These are phyloP conservation scores for Brachystomella parvula DNA, from an alignment of 1,140 invertebrate species.

Conservation along the genomic window DNA sequence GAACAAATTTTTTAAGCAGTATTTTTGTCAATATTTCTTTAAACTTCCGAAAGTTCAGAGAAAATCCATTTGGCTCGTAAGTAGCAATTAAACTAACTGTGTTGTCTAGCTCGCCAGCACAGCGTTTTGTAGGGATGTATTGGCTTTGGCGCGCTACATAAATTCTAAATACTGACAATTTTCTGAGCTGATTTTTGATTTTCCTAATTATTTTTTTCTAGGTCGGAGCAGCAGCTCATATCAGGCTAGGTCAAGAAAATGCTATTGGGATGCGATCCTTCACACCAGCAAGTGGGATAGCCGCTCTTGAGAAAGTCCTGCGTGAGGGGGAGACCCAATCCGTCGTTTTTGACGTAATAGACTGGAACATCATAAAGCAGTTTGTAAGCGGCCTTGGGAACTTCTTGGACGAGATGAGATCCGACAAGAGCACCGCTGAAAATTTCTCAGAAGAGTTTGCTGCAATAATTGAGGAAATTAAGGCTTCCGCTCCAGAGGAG, in stretches of 20 bases:
- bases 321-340: not conserved
- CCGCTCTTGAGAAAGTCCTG: not conserved
- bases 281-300: not conserved
- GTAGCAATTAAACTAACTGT: no score
- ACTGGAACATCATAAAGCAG: slow-evolving; percentile 7
- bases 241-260: not conserved
- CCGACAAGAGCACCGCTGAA: not conserved
- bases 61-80: no score
- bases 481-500: slow-evolving; percentile 6
- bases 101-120: no score
- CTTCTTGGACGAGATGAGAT: slow-evolving; percentile 5
- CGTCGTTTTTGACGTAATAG: not conserved
- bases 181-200: no score
- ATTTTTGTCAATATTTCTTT: no score
- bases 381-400: slow-evolving; percentile 1
- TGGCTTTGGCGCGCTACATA: no score
- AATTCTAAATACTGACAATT: no score
- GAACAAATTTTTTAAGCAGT: no score
- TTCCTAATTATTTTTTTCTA: no score
- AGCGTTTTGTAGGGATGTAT: no score
- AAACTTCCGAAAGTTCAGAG: no score
- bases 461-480: slow-evolving; percentile 8
- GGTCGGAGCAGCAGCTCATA: not conserved
- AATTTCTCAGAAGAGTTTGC: not conserved
- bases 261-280: slow-evolving; percentile 6